These are phyloP conservation scores for Ornithoptera alexandrae DNA, from an alignment of 2,888 invertebrate genomes.

Conservation along the genomic window DNA sequence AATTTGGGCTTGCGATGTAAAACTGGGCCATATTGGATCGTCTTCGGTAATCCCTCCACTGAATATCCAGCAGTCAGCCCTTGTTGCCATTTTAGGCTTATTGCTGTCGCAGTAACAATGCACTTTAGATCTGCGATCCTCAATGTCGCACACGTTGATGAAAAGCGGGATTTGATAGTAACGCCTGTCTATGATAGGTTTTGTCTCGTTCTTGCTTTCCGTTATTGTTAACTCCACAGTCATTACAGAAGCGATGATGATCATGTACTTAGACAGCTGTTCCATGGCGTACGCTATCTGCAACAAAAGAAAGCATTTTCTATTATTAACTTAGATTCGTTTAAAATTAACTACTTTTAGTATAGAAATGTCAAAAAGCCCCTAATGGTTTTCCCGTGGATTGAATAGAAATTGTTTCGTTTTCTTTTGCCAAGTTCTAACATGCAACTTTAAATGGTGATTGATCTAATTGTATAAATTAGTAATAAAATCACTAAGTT, in stretches of 20 bases:
- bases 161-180: conserved; percentile 63
- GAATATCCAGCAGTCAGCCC: conserved; percentile 88
- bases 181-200: conserved; percentile 58
- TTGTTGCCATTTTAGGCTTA: conserved; percentile 78
- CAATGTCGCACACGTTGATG: conserved; percentile 71
- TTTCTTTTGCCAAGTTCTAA: no score
- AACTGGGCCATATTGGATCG: conserved; percentile 86
- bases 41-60: conserved; percentile 80
- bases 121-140: conserved; percentile 68
- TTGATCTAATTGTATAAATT: no score
- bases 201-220: conserved; percentile 66
- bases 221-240: conserved; percentile 64
- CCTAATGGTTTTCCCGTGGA: no score
- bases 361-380: neutral
- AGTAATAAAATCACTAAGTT: no score
- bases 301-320: conserved; percentile 9
- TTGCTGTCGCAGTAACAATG: conserved; percentile 75
- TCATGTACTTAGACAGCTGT: conserved; percentile 61
- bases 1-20: conserved; percentile 85
- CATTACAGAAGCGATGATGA: conserved; percentile 68
- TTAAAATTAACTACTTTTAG: neutral
- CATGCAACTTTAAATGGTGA: no score
- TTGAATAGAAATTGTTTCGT: no score
- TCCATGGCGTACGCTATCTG: conserved; percentile 49
- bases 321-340: neutral